Conservation (phyloP, 2,113 vertebrate genomes). For the Columba livia region DNA sequence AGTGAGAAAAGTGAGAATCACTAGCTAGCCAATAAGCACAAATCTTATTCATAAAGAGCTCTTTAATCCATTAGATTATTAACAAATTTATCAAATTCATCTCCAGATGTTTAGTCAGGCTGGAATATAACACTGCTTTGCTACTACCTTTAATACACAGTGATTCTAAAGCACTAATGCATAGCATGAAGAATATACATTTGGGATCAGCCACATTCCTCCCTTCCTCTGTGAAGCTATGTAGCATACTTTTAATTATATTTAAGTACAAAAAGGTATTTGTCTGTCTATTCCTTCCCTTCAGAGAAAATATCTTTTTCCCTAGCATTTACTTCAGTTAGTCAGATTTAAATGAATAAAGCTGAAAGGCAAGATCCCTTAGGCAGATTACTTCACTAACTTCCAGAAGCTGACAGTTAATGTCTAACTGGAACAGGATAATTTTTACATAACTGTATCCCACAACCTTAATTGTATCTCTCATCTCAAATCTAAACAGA, state of each 20-base stretch:
- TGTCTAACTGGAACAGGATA: neutral
- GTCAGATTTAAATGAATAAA: neutral
- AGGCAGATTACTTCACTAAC: neutral
- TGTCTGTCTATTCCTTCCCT: neutral
- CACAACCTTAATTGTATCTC: neutral
- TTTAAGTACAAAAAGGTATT: neutral
- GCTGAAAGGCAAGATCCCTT: neutral
- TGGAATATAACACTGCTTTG: neutral
- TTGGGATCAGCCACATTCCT: neutral
- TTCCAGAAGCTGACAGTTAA: neutral
- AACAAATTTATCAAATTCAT: neutral
- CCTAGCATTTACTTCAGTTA: neutral
- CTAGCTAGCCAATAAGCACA: neutral
- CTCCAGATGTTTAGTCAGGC: neutral
- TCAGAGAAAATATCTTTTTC: neutral
- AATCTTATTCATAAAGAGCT: neutral
- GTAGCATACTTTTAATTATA: neutral
- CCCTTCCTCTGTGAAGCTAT: neutral
- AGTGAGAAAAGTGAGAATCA: neutral
- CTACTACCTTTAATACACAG: neutral
- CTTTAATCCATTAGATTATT: neutral
- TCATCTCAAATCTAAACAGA: neutral
- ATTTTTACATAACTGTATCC: neutral
- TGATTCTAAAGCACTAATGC: neutral
- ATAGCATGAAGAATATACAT: neutral